Base-by-base conservation (phyloP, 2,888 invertebrate genomes). In the Entomobrya multifasciata region DNA sequence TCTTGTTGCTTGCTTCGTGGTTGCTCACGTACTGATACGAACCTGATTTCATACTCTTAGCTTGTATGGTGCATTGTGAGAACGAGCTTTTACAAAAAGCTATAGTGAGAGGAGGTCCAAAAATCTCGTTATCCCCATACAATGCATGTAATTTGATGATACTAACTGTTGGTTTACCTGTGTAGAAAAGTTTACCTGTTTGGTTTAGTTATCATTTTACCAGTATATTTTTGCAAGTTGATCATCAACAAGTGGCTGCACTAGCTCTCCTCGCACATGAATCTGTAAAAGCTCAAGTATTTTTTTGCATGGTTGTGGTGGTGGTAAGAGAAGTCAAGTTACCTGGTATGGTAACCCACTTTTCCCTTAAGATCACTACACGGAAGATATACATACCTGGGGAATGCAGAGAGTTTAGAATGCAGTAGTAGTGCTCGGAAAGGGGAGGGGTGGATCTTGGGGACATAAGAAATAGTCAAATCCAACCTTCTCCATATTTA, bases 1-100 rank as follows among this genome's bases (percentile, higher is more conserved):
- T 27, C 67, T 67, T 52, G 72, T 72, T 72, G 30, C 27, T 27
- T 72, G 72, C 22, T 25, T 49, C 49, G 72, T 72, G 72, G 84
- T 84, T 84, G 65, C 70, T 84, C 84, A 77, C 77, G 52, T 84
- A 84, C 84, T 84, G 84, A 72, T 47, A 10, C 1, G 49, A 78
- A 77, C 84, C 52, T 67, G 77, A 77, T 52, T 76, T 49, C 44
- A n/a, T 36, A n/a, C 72, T 72, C 27, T 10, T 67, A 41, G 67
- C 44, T 44, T 44, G 41, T 67, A 60, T 55, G 5, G 36, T 36
- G 36, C 36, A 8, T 36, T 36, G 36, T 8, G 8, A 36, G 36
- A 36, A 36, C 5, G 36, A 36, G 36, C 36, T 36, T 4, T 36
- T 8, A 52, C 52, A 52, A 17, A 15, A 36, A 30, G 62, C 4